A percentile compares a stretch with the other conserved stretches of the same genome.
These are phyloP conservation scores for Fratercula arctica DNA, from an alignment of 2,797 vertebrate species.

Conservation along the genomic window DNA sequence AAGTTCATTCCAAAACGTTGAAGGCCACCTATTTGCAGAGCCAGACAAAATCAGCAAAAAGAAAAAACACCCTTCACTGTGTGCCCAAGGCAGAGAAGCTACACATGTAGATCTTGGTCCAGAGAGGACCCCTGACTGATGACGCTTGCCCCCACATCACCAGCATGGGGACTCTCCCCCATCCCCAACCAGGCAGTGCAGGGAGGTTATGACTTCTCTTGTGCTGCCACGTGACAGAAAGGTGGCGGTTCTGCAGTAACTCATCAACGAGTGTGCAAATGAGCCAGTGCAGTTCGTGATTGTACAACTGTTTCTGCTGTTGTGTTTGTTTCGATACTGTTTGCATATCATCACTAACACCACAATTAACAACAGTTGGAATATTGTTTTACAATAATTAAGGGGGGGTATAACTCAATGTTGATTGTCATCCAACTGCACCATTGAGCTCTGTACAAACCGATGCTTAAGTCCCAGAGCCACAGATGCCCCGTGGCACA, in stretches of 20 bases:
- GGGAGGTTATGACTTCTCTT: not conserved
- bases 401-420: not conserved
- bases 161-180: not conserved
- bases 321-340: not conserved
- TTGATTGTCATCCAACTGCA: not conserved
- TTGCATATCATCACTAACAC: not conserved
- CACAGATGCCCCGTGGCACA: not conserved
- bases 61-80: not conserved
- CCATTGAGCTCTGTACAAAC: not conserved
- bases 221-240: not conserved
- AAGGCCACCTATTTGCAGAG: not conserved
- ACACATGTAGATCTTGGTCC: not conserved
- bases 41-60: not conserved
- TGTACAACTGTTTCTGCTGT: not conserved
- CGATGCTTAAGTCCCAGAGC: not conserved
- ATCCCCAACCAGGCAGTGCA: not conserved
- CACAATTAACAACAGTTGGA: not conserved
- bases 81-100: not conserved
- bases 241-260: not conserved
- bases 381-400: not conserved
- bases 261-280: fast-evolving
- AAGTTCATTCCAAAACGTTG: not conserved
- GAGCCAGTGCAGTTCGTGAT: not conserved
- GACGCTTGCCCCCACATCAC: not conserved
- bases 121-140: not conserved